Conservation (phyloP, 1,140 invertebrate genomes). For the Drosophila mojavensis region DNA sequence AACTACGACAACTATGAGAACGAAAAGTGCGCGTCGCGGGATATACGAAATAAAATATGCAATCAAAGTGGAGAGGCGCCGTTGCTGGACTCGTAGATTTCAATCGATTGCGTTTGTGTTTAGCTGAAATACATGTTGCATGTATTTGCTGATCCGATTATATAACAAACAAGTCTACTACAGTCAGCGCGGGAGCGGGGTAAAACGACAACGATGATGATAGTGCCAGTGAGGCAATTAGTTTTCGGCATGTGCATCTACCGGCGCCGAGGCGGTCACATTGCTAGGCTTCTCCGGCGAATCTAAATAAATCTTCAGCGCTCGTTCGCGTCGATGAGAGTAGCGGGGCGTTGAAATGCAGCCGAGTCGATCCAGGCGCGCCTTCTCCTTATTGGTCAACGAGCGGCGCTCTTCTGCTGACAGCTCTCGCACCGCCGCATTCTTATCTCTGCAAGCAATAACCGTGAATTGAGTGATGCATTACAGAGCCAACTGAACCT, state of each 20-base stretch:
- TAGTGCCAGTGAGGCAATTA: conserved; percentile 20
- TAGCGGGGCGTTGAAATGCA: conserved; percentile 83
- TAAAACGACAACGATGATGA: conserved; percentile 3
- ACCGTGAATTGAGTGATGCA: not conserved
- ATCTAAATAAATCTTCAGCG: conserved; percentile 90
- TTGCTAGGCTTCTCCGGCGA: conserved; percentile 73
- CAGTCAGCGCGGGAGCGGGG: conserved; percentile 6
- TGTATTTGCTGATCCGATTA: conserved; percentile 21
- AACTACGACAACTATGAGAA: not conserved
- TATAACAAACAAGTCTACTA: conserved; percentile 10
- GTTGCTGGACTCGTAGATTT: conserved; percentile 1
- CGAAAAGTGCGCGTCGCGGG: not conserved
- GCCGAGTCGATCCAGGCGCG: conserved; percentile 83
- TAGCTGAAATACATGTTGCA: conserved; percentile 19
- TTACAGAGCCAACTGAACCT: not conserved
- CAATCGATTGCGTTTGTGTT: conserved; percentile 17
- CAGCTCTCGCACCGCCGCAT: conserved; percentile 86
- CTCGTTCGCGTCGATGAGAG: conserved; percentile 88
- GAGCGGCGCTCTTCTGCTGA: conserved; percentile 87
- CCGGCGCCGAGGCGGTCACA: conserved; percentile 64
- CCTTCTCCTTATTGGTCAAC: conserved; percentile 87
- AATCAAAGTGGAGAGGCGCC: conserved; percentile 2
- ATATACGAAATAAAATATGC: conserved; percentile 7
- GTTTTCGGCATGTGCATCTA: conserved; percentile 64
- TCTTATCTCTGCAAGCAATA: conserved; percentile 86